Conservation (phyloP, 2,888 invertebrate species). For the Scrobipalpa costella region DNA sequence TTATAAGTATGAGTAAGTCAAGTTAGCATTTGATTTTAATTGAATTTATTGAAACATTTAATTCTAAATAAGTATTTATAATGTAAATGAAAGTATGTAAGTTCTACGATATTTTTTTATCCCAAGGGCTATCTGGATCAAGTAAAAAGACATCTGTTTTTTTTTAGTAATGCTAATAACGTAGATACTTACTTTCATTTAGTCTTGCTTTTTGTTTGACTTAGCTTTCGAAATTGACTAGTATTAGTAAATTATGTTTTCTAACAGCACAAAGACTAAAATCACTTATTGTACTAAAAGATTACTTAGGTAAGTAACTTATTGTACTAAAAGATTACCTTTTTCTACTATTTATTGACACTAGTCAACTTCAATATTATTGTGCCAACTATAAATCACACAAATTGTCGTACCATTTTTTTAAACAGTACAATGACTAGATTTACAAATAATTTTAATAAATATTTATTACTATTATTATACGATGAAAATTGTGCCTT, state of each 20-base stretch:
- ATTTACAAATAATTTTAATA: constrained; percentile 47
- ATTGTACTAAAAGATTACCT: no score
- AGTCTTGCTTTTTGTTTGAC: constrained; percentile 23
- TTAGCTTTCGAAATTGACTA: constrained; percentile 32
- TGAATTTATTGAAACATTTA: constrained; percentile 14
- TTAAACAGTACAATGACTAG: constrained; percentile 55
- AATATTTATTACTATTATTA: constrained; percentile 32
- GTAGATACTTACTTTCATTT: no score
- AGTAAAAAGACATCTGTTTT: no score
- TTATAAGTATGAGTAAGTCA: constrained; percentile 43
- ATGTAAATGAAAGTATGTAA: neutral
- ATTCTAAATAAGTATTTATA: neutral
- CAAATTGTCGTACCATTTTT: constrained; percentile 28
- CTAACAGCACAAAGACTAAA: no score
- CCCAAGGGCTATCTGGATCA: constrained; percentile 24
- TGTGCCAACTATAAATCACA: constrained; percentile 51
- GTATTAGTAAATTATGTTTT: constrained; percentile 30
- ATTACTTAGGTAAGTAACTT: no score
- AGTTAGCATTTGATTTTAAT: constrained; percentile 27
- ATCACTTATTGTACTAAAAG: no score
- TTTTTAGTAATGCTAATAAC: no score
- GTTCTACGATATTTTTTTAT: constrained; percentile 33
- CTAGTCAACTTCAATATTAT: constrained; percentile 27
- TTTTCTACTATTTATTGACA: constrained; percentile 30
- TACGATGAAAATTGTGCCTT: constrained; percentile 36